These are phyloP conservation scores for Onychostoma macrolepis DNA, from an alignment of 2,113 vertebrate species.

Conservation along the genomic window DNA sequence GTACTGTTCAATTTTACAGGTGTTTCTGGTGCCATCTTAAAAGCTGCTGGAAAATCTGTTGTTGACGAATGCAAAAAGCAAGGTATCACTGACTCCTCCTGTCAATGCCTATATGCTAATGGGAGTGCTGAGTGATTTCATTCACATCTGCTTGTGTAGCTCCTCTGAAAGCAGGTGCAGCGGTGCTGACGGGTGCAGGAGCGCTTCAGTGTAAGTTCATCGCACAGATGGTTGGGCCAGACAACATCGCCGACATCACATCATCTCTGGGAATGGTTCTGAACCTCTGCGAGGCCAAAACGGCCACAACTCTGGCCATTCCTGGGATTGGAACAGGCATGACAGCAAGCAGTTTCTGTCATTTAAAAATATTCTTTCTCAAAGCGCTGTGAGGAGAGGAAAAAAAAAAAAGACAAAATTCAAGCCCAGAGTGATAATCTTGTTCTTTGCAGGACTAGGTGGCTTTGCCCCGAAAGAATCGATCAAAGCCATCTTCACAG, in stretches of 20 bases:
- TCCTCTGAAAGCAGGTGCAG: slow-evolving; percentile 53
- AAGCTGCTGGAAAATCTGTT: slow-evolving; percentile 61
- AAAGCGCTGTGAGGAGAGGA: neutral
- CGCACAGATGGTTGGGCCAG: slow-evolving; percentile 66
- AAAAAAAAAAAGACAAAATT: too few relatives aligned
- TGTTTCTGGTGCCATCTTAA: slow-evolving; percentile 67
- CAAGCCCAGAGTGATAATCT: neutral
- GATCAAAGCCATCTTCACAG: slow-evolving; percentile 57
- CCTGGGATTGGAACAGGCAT: slow-evolving; percentile 69
- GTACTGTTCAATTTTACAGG: slow-evolving; percentile 49
- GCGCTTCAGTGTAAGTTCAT: slow-evolving; percentile 64
- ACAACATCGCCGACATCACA: slow-evolving; percentile 49
- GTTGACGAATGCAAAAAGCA: slow-evolving; percentile 59
- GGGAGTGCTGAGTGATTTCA: neutral
- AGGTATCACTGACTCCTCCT: slow-evolving; percentile 46
- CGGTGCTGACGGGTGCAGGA: slow-evolving; percentile 62
- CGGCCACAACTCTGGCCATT: slow-evolving; percentile 56
- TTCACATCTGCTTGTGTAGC: slow-evolving; percentile 48
- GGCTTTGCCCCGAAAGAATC: slow-evolving; percentile 51
- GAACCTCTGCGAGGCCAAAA: slow-evolving; percentile 59
- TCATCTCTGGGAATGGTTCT: slow-evolving; percentile 58
- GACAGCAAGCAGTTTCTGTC: neutral
- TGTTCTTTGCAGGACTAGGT: slow-evolving; percentile 54
- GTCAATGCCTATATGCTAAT: neutral
- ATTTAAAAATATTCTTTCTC: neutral